Evolutionary conservation across 2,113 vertebrate species (phyloP).

Genomic region (Canis aureus): DNA sequence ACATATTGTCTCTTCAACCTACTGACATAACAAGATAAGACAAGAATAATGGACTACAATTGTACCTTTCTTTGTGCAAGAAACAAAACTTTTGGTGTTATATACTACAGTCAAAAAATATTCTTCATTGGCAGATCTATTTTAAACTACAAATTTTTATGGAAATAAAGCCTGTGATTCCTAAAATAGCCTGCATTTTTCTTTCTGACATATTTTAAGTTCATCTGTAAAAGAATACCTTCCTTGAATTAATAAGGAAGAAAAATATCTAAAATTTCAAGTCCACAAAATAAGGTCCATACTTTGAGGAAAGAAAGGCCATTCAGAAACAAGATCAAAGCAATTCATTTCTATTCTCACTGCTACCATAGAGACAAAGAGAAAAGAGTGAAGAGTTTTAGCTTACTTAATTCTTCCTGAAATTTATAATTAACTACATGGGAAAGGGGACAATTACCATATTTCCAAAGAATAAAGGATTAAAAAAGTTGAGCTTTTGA

Average conservation of each 20-base stretch:
- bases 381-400: slow-evolving; percentile 80
- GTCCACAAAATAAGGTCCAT: slow-evolving; percentile 83
- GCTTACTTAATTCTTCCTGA: slow-evolving; percentile 88
- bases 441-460: slow-evolving; percentile 88
- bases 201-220: slow-evolving; percentile 75
- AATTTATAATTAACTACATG: slow-evolving; percentile 91
- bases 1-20: not conserved
- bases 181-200: slow-evolving; percentile 76
- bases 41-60: not conserved
- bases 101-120: not conserved
- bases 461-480: slow-evolving; percentile 88
- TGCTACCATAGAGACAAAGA: slow-evolving; percentile 88
- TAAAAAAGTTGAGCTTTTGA: slow-evolving; percentile 85
- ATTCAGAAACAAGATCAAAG: slow-evolving; percentile 88
- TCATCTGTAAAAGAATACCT: slow-evolving; percentile 79
- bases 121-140: slow-evolving; percentile 16
- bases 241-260: slow-evolving; percentile 83
- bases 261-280: slow-evolving; percentile 84
- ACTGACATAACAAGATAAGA: slow-evolving; percentile 47
- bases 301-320: slow-evolving; percentile 78
- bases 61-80: not conserved
- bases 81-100: not conserved
- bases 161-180: slow-evolving; percentile 64
- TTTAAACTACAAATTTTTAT: slow-evolving; percentile 43
- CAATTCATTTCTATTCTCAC: slow-evolving; percentile 83